A percentile compares a stretch with the other conserved stretches of the same genome.
Evolutionary conservation across 2,888 invertebrate species (phyloP).

Genomic region (Autographa gamma): DNA sequence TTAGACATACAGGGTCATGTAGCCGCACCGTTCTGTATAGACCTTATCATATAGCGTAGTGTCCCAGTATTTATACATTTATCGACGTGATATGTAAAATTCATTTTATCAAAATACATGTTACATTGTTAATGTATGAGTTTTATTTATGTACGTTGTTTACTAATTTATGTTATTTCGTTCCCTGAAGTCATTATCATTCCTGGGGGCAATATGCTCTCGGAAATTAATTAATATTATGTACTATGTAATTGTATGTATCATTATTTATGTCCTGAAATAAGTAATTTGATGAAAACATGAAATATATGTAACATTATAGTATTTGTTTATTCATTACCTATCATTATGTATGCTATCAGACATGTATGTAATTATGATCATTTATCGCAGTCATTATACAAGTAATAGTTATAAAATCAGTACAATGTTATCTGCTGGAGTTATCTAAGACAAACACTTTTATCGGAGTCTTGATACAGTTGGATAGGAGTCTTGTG

Average conservation of each 20-base stretch:
- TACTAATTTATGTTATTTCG: conserved; percentile 33
- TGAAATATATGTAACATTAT: conserved; percentile 1
- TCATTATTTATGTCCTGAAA: background rate
- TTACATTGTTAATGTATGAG: conserved; percentile 83
- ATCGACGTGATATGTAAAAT: conserved; percentile 84
- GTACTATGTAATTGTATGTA: background rate
- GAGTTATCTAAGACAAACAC: conserved; percentile 61
- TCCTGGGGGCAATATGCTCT: background rate
- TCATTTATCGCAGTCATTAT: conserved; percentile 44
- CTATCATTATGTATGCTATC: conserved; percentile 28
- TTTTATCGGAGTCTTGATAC: conserved; percentile 49
- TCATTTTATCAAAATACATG: conserved; percentile 87
- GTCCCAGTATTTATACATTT: conserved; percentile 71
- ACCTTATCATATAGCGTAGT: conserved; percentile 59
- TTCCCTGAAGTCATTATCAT: background rate
- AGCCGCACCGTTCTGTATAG: conserved; percentile 55
- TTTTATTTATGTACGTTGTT: conserved; percentile 81
- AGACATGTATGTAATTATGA: conserved; percentile 27
- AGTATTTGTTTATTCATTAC: conserved; percentile 30
- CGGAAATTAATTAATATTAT: background rate
- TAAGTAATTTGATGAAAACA: background rate
- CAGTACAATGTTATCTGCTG: conserved; percentile 70
- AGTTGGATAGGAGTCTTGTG: conserved; percentile 54
- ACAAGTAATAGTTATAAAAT: conserved; percentile 56
- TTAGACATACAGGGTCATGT: conserved; percentile 59